phyloP scores from a whole-genome alignment of 2,888 invertebrate species.

The Lithophane ornitopus region DNA sequence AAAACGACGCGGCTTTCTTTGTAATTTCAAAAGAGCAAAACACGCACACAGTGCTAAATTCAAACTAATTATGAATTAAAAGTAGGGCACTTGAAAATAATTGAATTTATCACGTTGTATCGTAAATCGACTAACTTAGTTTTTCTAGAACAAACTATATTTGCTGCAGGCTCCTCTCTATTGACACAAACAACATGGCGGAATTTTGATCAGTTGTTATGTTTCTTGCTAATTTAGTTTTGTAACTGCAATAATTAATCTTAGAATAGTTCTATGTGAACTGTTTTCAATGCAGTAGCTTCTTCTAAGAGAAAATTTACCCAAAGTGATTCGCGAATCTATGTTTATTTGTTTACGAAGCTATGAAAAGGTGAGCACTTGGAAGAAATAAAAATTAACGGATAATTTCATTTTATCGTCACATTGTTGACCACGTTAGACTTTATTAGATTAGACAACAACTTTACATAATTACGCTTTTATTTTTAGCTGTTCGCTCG shows the following conservation, averaged over 20 bases:
- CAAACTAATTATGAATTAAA: background rate
- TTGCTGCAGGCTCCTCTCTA: slow-evolving; percentile 44
- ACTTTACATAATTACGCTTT: slow-evolving; percentile 47
- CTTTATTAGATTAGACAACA: slow-evolving; percentile 76
- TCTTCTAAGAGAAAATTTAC: slow-evolving; percentile 30
- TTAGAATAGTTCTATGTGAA: slow-evolving; percentile 53
- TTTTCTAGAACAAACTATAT: slow-evolving; percentile 20
- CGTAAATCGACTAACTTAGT: slow-evolving; percentile 49
- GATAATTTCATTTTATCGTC: slow-evolving; percentile 75
- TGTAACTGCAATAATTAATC: slow-evolving; percentile 46
- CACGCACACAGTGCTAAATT: background rate
- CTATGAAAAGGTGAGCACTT: slow-evolving; percentile 65
- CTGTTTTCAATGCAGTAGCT: slow-evolving; percentile 30
- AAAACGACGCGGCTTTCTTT: background rate
- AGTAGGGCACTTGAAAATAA: background rate
- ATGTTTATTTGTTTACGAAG: slow-evolving; percentile 38
- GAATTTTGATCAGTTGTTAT: slow-evolving; percentile 80
- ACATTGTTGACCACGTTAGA: slow-evolving; percentile 75
- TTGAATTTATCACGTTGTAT: background rate
- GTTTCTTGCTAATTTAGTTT: slow-evolving; percentile 66
- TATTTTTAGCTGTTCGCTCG: slow-evolving; percentile 47
- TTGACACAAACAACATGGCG: slow-evolving; percentile 87
- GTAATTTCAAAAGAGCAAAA: background rate
- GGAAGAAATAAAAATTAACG: slow-evolving; percentile 67
- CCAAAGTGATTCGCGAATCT: slow-evolving; percentile 27